These are phyloP conservation scores for Spea bombifrons DNA, from an alignment of 2,113 vertebrate species.

Conservation along the genomic window DNA sequence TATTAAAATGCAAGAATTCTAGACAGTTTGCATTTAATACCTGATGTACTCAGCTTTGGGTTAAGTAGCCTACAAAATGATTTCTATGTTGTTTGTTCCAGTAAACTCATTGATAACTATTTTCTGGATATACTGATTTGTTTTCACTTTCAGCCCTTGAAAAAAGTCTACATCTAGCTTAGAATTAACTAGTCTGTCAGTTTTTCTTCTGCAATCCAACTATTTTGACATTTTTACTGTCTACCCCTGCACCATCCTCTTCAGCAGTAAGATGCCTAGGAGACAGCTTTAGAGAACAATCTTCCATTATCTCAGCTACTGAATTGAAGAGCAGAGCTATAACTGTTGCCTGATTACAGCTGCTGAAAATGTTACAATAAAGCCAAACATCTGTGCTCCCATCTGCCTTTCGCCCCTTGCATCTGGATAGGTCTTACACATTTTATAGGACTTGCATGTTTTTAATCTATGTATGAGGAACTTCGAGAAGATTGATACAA, in stretches of 20 bases:
- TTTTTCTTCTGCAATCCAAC: constrained; percentile 45
- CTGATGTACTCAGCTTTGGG: no score
- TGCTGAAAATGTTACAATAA: neutral
- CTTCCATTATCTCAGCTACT: constrained; percentile 27
- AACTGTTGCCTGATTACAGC: constrained; percentile 24
- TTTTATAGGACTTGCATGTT: no score
- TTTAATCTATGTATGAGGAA: no score
- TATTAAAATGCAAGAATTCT: no score
- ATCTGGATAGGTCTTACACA: neutral
- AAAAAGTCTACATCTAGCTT: constrained; percentile 18
- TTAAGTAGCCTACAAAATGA: neutral
- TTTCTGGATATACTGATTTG: neutral
- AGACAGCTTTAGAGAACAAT: constrained; percentile 35
- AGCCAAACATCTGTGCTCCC: constrained; percentile 13
- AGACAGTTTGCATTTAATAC: no score
- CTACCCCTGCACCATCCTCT: constrained; percentile 53
- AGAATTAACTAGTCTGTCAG: constrained; percentile 2
- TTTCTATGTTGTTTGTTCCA: neutral
- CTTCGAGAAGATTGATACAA: no score
- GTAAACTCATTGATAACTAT: constrained; percentile 8
- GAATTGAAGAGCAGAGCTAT: neutral
- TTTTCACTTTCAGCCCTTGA: constrained; percentile 1
- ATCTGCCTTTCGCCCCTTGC: neutral
- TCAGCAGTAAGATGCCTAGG: constrained; percentile 43
- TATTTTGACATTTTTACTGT: constrained; percentile 59